phyloP scores from a whole-genome alignment of 2,888 invertebrate species.

The Agrilus biguttatus region DNA sequence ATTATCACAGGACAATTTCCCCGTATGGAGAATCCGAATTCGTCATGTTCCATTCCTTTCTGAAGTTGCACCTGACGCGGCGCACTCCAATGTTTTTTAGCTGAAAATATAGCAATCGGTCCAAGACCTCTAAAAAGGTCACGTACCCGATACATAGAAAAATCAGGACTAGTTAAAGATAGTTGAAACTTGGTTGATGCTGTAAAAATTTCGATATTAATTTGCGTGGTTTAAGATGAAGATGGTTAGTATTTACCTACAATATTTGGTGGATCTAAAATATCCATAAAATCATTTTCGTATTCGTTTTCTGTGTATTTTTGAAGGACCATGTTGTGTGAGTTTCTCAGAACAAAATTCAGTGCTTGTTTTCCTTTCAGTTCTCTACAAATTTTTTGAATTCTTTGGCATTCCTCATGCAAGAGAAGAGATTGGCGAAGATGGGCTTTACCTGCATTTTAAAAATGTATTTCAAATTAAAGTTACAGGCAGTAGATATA shows the following conservation, averaged over 20 bases:
- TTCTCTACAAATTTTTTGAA: constrained; percentile 81
- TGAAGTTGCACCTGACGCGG: constrained; percentile 74
- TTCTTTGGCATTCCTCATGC: constrained; percentile 75
- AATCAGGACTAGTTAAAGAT: constrained; percentile 76
- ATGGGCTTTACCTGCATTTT: constrained; percentile 55
- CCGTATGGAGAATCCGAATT: constrained; percentile 85
- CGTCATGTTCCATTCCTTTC: constrained; percentile 51
- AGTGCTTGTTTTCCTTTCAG: constrained; percentile 62
- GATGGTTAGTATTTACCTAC: constrained; percentile 34
- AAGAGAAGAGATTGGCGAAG: constrained; percentile 67
- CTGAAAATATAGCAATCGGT: constrained; percentile 87
- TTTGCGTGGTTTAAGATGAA: no score
- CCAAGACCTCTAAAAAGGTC: constrained; percentile 82
- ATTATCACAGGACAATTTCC: constrained; percentile 88
- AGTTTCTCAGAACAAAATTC: constrained; percentile 49
- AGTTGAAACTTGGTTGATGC: constrained; percentile 78
- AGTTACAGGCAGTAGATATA: no score
- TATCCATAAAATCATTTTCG: constrained; percentile 55
- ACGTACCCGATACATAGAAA: constrained; percentile 68
- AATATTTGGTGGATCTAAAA: constrained; percentile 59
- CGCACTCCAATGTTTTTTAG: constrained; percentile 84
- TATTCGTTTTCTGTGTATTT: constrained; percentile 46
- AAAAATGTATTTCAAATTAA: no score
- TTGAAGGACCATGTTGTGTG: constrained; percentile 50
- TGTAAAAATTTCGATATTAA: constrained; percentile 26